phyloP scores from a whole-genome alignment of 2,797 vertebrate genomes.

The Melanotaenia trifasciata region DNA sequence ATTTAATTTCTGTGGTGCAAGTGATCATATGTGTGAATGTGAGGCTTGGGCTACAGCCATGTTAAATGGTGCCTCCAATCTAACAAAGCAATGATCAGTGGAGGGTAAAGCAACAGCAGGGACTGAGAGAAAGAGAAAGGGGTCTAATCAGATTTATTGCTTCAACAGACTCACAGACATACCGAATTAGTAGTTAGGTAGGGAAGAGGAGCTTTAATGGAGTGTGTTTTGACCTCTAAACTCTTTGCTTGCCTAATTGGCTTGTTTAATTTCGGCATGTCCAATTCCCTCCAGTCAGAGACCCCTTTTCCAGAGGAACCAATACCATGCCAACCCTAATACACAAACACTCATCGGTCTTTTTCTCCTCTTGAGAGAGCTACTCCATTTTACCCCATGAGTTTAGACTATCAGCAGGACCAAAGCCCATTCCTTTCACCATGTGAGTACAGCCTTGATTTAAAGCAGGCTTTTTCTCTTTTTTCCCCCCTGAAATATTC shows the following conservation, averaged over 20 bases:
- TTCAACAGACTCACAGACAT: conserved; percentile 64
- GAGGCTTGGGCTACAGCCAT: conserved; percentile 19
- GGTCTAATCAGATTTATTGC: conserved; percentile 79
- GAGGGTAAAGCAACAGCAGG: conserved; percentile 59
- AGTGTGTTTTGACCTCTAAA: conserved; percentile 74
- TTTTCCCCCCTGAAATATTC: conserved; percentile 42
- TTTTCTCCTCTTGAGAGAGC: conserved; percentile 38
- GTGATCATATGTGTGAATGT: conserved; percentile 18
- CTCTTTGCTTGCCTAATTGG: conserved; percentile 77
- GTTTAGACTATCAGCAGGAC: conserved; percentile 30
- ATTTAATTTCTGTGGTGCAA: neutral
- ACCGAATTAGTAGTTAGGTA: conserved; percentile 60
- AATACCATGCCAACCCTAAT: conserved; percentile 36
- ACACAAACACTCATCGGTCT: conserved; percentile 38
- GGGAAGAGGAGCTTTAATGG: conserved; percentile 68
- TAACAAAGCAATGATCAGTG: conserved; percentile 59
- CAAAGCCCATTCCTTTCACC: conserved; percentile 16
- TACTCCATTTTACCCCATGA: conserved; percentile 31
- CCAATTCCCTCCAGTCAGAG: conserved; percentile 69
- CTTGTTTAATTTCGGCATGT: conserved; percentile 77
- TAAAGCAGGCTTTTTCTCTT: conserved; percentile 32
- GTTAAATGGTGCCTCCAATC: conserved; percentile 66
- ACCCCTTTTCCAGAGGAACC: conserved; percentile 54
- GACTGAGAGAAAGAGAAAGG: conserved; percentile 36
- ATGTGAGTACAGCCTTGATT: conserved; percentile 57